A percentile compares a stretch with the other conserved stretches of the same genome.
Conservation (phyloP, 2,113 vertebrate species). For the Notarius lentiginosus region DNA sequence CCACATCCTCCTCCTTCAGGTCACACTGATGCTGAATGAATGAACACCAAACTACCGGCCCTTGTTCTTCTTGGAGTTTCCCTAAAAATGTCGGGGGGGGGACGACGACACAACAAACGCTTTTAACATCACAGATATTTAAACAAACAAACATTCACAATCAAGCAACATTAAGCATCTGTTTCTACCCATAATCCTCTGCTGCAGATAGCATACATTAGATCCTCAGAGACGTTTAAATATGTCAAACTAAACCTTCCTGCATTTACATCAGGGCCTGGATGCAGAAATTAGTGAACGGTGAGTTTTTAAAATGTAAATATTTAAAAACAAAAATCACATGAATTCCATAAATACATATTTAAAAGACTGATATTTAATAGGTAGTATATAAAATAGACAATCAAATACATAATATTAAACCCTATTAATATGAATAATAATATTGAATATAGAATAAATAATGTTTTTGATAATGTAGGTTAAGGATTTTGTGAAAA, state of each 20-base stretch:
- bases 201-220: background rate
- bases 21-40: background rate
- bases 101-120: background rate
- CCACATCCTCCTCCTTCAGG: background rate
- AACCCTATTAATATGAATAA: background rate
- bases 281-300: background rate
- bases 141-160: background rate
- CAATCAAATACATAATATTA: background rate
- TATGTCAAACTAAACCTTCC: too few species aligned
- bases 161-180: background rate
- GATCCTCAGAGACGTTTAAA: too few species aligned
- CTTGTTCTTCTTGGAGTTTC: conserved; percentile 95
- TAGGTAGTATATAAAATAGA: too few species aligned
- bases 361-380: too few species aligned
- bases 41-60: conserved; percentile 76
- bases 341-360: too few species aligned
- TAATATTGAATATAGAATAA: too few species aligned
- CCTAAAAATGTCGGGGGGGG: conserved; percentile 66
- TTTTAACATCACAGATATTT: background rate
- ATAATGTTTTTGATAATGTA: background rate
- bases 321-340: too few species aligned
- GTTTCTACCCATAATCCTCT: background rate
- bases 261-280: background rate
- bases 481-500: background rate
- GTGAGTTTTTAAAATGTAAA: too few species aligned